phyloP scores from a whole-genome alignment of 2,888 invertebrate genomes.

The Gastracanthus pulcherrimus region DNA sequence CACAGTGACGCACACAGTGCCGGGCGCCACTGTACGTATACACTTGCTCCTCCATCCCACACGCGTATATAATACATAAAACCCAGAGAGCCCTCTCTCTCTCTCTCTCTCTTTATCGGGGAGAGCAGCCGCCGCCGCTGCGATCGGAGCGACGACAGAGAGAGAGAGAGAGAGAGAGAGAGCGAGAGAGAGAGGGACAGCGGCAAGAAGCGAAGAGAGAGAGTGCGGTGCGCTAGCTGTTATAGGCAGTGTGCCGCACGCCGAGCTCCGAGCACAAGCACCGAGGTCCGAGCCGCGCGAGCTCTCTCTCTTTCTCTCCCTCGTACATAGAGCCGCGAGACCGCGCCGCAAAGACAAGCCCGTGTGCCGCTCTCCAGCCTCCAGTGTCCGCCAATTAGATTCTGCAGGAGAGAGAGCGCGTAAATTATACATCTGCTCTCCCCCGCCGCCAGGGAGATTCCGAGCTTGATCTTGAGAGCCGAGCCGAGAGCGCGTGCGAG shows the following conservation, averaged over 20 bases:
- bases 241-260: conserved; percentile 41
- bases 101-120: not conserved
- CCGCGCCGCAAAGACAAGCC: too few relatives aligned
- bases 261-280: conserved; percentile 35
- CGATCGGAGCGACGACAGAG: not conserved
- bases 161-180: too few relatives aligned
- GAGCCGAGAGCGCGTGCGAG: too few relatives aligned
- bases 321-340: not conserved
- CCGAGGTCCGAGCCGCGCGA: not conserved
- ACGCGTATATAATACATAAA: too few relatives aligned
- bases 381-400: too few relatives aligned
- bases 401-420: too few relatives aligned
- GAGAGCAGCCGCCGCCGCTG: not conserved
- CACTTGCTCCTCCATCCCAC: too few relatives aligned
- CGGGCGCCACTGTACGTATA: too few relatives aligned
- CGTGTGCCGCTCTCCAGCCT: not conserved
- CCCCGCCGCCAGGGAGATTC: too few relatives aligned
- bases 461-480: too few relatives aligned
- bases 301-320: not conserved
- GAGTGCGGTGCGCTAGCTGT: not conserved
- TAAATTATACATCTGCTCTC: not conserved
- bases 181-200: too few relatives aligned
- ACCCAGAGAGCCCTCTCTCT: not conserved
- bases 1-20: too few relatives aligned
- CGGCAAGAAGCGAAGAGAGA: not conserved